These are phyloP conservation scores for Trissolcus japonicus DNA, from an alignment of 2,888 invertebrate species.

Conservation along the genomic window DNA sequence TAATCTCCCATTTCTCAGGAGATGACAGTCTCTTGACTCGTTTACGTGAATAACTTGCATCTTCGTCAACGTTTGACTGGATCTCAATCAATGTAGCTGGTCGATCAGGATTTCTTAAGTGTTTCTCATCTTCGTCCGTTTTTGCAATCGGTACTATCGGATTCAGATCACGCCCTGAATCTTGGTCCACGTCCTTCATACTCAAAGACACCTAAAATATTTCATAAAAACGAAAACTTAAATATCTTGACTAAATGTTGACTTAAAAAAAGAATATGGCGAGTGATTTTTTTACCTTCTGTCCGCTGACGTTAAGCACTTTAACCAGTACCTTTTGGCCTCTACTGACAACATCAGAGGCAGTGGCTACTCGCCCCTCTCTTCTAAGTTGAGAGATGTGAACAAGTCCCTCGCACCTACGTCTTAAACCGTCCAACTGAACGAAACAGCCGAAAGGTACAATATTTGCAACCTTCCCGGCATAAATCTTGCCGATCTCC, in stretches of 20 bases:
- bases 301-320: slow-evolving; percentile 93
- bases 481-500: slow-evolving; percentile 91
- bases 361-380: slow-evolving; percentile 95
- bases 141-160: slow-evolving; percentile 84
- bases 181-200: slow-evolving; percentile 99
- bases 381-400: slow-evolving; percentile 96
- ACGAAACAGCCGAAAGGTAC: slow-evolving; percentile 99
- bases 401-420: slow-evolving; percentile 95
- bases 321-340: slow-evolving; percentile 93
- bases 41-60: slow-evolving; percentile 88
- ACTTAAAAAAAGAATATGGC: no score
- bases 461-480: slow-evolving; percentile 95
- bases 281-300: slow-evolving; percentile 77
- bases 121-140: slow-evolving; percentile 81
- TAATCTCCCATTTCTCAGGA: slow-evolving; percentile 98
- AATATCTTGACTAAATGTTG: no score
- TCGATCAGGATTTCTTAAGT: slow-evolving; percentile 93
- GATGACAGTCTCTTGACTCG: slow-evolving; percentile 94
- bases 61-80: slow-evolving; percentile 81
- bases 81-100: slow-evolving; percentile 81
- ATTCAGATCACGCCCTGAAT: slow-evolving; percentile 95
- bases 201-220: slow-evolving; percentile 90
- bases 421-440: slow-evolving; percentile 92
- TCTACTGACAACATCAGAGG: slow-evolving; percentile 93
- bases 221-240: no score